A percentile compares a stretch with the other conserved stretches of the same genome.
Conservation (phyloP, 2,797 vertebrate species). For the Enteromius unitaeniatus region DNA sequence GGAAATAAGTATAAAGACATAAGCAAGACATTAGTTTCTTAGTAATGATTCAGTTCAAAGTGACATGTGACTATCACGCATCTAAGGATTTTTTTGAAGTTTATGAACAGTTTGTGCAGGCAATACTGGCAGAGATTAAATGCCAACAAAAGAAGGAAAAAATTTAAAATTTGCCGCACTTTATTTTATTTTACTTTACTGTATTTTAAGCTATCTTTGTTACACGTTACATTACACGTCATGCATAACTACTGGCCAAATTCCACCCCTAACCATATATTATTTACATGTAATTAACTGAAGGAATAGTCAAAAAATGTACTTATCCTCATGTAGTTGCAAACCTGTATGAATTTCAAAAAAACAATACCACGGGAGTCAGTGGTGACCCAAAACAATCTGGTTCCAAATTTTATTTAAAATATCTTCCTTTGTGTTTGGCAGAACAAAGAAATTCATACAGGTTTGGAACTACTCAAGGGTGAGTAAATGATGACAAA, state of each 20-base stretch:
- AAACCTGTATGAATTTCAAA: too few species aligned
- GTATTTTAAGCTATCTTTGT: not conserved
- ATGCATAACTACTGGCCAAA: not conserved
- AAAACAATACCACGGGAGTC: too few species aligned
- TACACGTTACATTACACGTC: too few species aligned
- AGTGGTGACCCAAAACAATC: too few species aligned
- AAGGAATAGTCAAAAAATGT: too few species aligned
- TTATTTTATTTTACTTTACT: not conserved
- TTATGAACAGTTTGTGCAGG: not conserved
- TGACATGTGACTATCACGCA: not conserved
- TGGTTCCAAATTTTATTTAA: too few species aligned
- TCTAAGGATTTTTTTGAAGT: not conserved
- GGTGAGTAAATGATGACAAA: too few species aligned
- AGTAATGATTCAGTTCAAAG: not conserved
- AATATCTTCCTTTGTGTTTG: too few species aligned
- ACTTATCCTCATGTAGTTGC: too few species aligned
- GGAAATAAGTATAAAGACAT: not conserved
- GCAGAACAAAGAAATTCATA: too few species aligned
- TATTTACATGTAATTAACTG: too few species aligned
- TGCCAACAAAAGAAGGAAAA: not conserved
- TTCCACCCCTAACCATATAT: not conserved
- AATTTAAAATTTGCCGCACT: not conserved
- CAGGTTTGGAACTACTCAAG: too few species aligned
- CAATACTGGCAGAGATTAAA: not conserved
- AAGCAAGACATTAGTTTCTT: not conserved